phyloP scores from a whole-genome alignment of 2,797 vertebrate genomes.

The Pangasius larnaudii region DNA sequence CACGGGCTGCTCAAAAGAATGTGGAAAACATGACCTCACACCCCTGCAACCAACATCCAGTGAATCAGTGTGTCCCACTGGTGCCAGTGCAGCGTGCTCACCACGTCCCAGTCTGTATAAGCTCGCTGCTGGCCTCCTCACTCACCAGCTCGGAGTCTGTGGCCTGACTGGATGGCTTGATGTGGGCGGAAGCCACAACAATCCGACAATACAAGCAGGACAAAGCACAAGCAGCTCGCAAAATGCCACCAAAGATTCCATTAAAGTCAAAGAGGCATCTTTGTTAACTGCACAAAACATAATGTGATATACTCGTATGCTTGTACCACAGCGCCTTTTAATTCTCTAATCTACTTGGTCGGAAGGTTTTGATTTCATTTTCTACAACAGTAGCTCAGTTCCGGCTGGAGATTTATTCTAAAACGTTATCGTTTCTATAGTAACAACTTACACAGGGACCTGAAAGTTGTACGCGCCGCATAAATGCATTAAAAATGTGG shows the following conservation, averaged over 20 bases:
- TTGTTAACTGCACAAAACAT: conserved; percentile 22
- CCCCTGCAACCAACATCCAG: conserved; percentile 64
- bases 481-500: background rate
- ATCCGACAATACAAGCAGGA: conserved; percentile 37
- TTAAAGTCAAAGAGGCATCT: conserved; percentile 18
- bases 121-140: conserved; percentile 13
- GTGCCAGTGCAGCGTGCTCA: conserved; percentile 44
- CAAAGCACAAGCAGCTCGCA: conserved; percentile 44
- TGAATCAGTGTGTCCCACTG: conserved; percentile 69
- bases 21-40: conserved; percentile 75
- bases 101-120: conserved; percentile 16
- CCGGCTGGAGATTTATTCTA: background rate
- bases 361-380: background rate
- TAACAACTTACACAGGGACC: background rate
- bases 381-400: background rate
- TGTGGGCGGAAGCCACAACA: conserved; percentile 38
- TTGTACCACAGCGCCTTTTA: background rate
- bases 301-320: background rate
- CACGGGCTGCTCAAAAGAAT: conserved; percentile 49
- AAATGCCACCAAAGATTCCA: conserved; percentile 49
- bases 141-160: conserved; percentile 17
- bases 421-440: background rate
- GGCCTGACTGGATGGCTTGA: conserved; percentile 22
- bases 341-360: background rate
- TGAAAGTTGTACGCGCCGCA: background rate